Evolutionary conservation across 2,113 vertebrate genomes (phyloP).

Genomic region (Oxygymnocypris stewartii): DNA sequence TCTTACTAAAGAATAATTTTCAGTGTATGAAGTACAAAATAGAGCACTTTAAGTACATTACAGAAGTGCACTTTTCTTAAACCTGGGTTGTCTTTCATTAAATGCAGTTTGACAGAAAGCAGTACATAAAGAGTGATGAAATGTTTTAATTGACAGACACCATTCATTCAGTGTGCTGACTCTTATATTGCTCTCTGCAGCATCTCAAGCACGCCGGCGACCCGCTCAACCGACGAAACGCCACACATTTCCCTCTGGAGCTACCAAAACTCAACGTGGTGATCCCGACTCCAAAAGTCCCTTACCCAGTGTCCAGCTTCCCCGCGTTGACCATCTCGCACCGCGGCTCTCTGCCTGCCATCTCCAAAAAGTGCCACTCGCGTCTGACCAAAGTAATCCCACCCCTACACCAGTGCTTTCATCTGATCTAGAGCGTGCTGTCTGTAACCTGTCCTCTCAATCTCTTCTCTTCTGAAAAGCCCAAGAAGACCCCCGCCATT

Average conservation of each 20-base stretch:
- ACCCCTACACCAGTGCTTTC: not conserved
- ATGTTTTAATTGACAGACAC: no score
- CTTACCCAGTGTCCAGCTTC: slow-evolving; percentile 66
- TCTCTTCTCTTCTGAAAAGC: slow-evolving; percentile 67
- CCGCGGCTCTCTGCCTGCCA: slow-evolving; percentile 63
- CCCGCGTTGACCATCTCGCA: slow-evolving; percentile 62
- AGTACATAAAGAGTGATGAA: no score
- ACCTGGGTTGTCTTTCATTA: no score
- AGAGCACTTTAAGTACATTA: no score
- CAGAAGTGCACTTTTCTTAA: no score
- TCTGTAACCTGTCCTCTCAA: not conserved
- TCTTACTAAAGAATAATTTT: no score
- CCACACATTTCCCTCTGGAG: slow-evolving; percentile 61
- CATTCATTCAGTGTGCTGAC: not conserved
- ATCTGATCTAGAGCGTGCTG: not conserved
- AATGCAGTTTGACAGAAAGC: no score
- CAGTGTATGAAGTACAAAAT: no score
- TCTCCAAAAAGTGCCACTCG: slow-evolving; percentile 73
- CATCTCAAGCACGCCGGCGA: slow-evolving; percentile 68
- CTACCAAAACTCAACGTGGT: slow-evolving; percentile 74
- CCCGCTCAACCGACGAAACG: slow-evolving; percentile 54
- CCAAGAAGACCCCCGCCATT: slow-evolving; percentile 70
- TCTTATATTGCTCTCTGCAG: slow-evolving; percentile 65
- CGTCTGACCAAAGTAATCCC: slow-evolving; percentile 73
- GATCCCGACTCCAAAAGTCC: slow-evolving; percentile 62